Base-by-base conservation (phyloP, 1,140 invertebrate genomes). In the Lepidurus arcticus region DNA sequence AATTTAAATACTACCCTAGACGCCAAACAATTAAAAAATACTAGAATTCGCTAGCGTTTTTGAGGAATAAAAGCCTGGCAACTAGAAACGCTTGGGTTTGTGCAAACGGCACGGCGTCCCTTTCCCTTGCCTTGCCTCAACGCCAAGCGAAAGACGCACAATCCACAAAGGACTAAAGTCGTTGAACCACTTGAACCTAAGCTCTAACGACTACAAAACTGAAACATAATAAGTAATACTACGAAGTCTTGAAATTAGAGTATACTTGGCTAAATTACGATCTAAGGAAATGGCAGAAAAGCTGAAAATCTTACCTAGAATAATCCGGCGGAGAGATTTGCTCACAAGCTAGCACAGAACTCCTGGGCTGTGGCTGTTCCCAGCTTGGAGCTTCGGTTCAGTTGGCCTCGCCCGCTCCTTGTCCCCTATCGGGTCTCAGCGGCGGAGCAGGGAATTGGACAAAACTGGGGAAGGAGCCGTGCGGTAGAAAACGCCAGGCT, bases 241-340 rank as follows among this genome's bases (percentile, higher is more conserved):
- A 6, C n/a, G 53, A 13, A 21, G 1, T 0, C 6, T 7, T 65
- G 53, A 7, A 1, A 13, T n/a, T 21, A 21, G 13, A n/a, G 0
- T 4, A 4, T 65, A n/a, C 1, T 65, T 65, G 7, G 21, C 4
- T 7, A 21, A 16, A 65, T 65, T 65, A n/a, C 8, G 21, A 5
- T 6, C 53, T 9, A 65, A 65, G 21, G n/a, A 65, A 65, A n/a
- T 65, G 8, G 13, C 6, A 16, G 21, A 65, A n/a, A 65, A 65
- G 9, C 21, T 65, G 53, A 65, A 65, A 65, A 65, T 21, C 45
- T 65, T 65, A 65, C 53, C 53, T 65, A n/a, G 53, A 21, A 65
- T 65, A 65, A 65, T 65, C 53, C 53, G 53, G 53, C 53, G 53
- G 53, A 65, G 53, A 65, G 53, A 65, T 65, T 65, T 65, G 53